A percentile compares a stretch with the other conserved stretches of the same genome.
These are phyloP conservation scores for Echinarachnius parma DNA, from an alignment of 53 echinoderm and acorn worm species.

Conservation along the genomic window DNA sequence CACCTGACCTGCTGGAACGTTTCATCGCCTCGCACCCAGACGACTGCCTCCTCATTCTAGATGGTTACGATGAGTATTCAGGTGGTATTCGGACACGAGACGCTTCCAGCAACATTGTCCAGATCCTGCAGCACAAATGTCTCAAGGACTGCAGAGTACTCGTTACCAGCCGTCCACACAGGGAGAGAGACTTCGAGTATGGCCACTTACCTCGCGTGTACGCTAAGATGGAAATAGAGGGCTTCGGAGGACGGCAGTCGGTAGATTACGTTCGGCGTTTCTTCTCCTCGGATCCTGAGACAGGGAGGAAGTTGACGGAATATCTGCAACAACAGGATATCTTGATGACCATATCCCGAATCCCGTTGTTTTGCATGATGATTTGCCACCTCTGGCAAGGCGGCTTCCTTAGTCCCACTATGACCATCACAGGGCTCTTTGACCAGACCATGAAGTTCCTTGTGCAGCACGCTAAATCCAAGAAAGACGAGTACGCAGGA, in stretches of 20 bases:
- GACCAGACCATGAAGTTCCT: slow-evolving; percentile 1
- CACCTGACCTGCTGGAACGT: slow-evolving; percentile 6
- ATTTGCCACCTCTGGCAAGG: slow-evolving; percentile 23
- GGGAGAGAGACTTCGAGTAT: slow-evolving; percentile 6
- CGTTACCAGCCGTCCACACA: slow-evolving; percentile 1
- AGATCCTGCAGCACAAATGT: background rate
- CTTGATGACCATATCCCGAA: background rate
- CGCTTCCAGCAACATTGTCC: slow-evolving; percentile 1
- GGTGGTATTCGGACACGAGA: slow-evolving; percentile 1
- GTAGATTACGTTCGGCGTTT: slow-evolving; percentile 10
- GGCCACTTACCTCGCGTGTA: slow-evolving; percentile 7
- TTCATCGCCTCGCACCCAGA: slow-evolving; percentile 7
- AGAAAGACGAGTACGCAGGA: no score
- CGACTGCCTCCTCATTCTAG: slow-evolving; percentile 7
- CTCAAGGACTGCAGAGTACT: slow-evolving; percentile 9
- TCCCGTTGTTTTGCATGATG: slow-evolving; percentile 17
- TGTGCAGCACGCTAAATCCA: slow-evolving; percentile 13
- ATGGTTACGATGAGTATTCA: slow-evolving; percentile 21
- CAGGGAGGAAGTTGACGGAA: background rate
- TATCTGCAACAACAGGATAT: background rate
- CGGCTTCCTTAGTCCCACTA: background rate
- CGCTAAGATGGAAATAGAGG: slow-evolving; percentile 13
- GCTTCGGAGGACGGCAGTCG: background rate
- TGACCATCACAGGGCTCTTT: slow-evolving; percentile 4
- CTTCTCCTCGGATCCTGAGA: background rate